Base-by-base conservation (phyloP, 2,797 vertebrate species). In the Tenualosa thibaudeaui region DNA sequence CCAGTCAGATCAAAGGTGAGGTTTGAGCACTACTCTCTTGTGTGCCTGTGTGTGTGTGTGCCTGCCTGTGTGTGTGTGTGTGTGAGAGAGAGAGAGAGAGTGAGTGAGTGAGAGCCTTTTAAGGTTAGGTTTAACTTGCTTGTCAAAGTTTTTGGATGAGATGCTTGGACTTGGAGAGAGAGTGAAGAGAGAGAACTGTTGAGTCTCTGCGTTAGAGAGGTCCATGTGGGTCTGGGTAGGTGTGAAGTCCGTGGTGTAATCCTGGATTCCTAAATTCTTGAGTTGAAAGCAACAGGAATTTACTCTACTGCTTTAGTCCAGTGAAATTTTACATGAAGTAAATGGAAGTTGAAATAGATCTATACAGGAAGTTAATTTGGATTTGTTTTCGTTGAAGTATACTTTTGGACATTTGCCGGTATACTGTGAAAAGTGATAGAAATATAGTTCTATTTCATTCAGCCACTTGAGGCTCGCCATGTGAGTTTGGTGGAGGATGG, bases 1-100 rank as follows among this genome's bases (percentile, higher is more conserved):
- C 71, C 71, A 78, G 71, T 43, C 37, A 46, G 71, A 46, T 19
- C 71, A 78, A 78, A 78, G 71, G 71, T 78, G 71, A 75, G 31
- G 68, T 71, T 71, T 71, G 31, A 26, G 62, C 12, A 68, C 62
- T 49, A 49, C 46, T 5, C 46, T 49, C 8, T 3, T 12, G 10
- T 51, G 50, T 51, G 46, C 7, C 4, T 46, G 46, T 46, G 46
- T 46, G 46, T 46, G 7, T 51, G 50, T 51, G 50, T 12, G 50
- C 12, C 0, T 51, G 50, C 12, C 3, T 51, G 50, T 51, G 50
- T 51, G 50, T 51, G 50, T 51, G 50, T 51, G 50, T 51, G 7
- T 51, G 7, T 49, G 46, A 6, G 46, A 46, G 46, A 46, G 46
- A 46, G 46, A 46, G 46, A n/a, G 46, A 19, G 54, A 19, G 17